Evolutionary conservation across 2,113 vertebrate species (phyloP).

Genomic region (Brachyistius frenatus): DNA sequence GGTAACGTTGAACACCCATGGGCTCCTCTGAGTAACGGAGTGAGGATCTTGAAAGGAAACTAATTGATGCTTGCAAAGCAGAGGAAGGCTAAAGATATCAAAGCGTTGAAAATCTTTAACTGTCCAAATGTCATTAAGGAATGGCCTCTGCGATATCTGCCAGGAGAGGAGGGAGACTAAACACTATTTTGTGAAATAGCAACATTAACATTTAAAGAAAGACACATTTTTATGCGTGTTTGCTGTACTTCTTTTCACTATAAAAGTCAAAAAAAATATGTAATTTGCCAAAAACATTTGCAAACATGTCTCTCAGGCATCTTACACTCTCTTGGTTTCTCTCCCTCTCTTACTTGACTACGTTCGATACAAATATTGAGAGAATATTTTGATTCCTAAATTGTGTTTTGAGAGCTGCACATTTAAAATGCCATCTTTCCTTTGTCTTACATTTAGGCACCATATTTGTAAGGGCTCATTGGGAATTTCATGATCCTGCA

Average conservation of each 20-base stretch:
- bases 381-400: slow-evolving; percentile 8
- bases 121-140: slow-evolving; percentile 30
- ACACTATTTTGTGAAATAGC: not conserved
- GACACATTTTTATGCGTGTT: slow-evolving; percentile 9
- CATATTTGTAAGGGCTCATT: slow-evolving; percentile 44
- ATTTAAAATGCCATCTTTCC: slow-evolving; percentile 23
- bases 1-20: not conserved
- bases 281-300: not conserved
- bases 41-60: slow-evolving; percentile 4
- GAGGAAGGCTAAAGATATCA: not conserved
- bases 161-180: not conserved
- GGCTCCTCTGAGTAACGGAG: not conserved
- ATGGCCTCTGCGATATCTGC: slow-evolving; percentile 11
- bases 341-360: not conserved
- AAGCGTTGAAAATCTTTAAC: not conserved
- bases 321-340: not conserved
- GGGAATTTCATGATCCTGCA: slow-evolving; percentile 50
- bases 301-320: slow-evolving; percentile 5
- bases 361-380: not conserved
- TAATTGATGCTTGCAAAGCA: slow-evolving; percentile 7
- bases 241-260: slow-evolving; percentile 17
- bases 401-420: slow-evolving; percentile 1
- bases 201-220: slow-evolving; percentile 12
- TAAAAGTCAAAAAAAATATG: slow-evolving; percentile 1
- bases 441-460: slow-evolving; percentile 12